Percentiles rank a stretch among this genome's conserved stretches.
These are phyloP conservation scores for Diachasma alloeum DNA, from an alignment of 1,140 invertebrate genomes.

Conservation along the genomic window DNA sequence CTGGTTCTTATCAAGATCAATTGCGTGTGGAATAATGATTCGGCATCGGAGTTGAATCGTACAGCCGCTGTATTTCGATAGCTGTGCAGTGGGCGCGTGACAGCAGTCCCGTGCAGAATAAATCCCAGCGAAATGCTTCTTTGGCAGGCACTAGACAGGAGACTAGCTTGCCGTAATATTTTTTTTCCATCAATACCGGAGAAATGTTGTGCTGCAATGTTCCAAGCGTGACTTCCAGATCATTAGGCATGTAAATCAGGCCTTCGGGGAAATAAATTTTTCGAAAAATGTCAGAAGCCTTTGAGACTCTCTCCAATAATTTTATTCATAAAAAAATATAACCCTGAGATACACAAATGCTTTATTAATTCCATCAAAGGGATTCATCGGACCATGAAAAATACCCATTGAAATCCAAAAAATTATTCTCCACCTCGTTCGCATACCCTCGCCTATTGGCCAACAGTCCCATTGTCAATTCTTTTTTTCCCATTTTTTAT, in stretches of 20 bases:
- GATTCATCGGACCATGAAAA: conserved; percentile 58
- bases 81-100: conserved; percentile 5
- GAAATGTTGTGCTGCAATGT: neutral
- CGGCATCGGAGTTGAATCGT: neutral
- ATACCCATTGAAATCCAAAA: conserved; percentile 19
- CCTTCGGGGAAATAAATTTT: neutral
- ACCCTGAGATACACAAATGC: conserved; percentile 47
- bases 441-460: conserved; percentile 23
- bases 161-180: neutral
- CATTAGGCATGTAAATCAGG: conserved; percentile 1
- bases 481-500: conserved; percentile 18
- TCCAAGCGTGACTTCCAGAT: neutral
- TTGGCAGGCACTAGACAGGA: neutral
- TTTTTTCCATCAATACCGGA: neutral
- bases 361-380: conserved; percentile 59
- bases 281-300: neutral
- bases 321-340: neutral
- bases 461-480: conserved; percentile 30
- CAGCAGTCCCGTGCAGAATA: neutral
- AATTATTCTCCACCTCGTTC: conserved; percentile 25
- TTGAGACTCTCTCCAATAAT: neutral
- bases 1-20: conserved; percentile 58
- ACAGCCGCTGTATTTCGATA: neutral
- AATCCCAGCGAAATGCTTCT: neutral
- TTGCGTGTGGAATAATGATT: conserved; percentile 55